Evolutionary conservation across 1,140 invertebrate species (phyloP).

Genomic region (Akabosia matsudoensis): DNA sequence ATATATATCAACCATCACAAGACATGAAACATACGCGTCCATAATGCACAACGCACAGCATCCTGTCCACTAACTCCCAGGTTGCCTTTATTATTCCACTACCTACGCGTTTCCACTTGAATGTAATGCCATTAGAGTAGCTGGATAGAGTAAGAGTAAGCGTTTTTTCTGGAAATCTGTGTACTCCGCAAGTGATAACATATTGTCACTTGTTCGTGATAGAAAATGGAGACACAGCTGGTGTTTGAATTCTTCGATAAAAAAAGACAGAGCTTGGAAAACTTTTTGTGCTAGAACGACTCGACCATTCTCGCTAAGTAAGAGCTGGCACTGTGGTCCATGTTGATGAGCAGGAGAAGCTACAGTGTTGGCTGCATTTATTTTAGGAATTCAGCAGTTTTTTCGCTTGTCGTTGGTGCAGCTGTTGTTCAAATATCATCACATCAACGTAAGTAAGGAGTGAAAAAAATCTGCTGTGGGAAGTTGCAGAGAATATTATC

Average conservation of each 20-base stretch:
- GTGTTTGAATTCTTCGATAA: no score
- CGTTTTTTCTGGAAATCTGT: neutral
- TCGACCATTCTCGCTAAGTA: no score
- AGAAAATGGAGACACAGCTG: neutral
- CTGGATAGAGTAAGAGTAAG: neutral
- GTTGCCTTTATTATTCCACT: no score
- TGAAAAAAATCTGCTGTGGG: neutral
- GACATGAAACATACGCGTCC: no score
- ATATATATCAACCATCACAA: no score
- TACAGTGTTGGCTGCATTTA: neutral
- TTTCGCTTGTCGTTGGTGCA: neutral
- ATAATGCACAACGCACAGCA: no score
- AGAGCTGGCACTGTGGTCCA: no score
- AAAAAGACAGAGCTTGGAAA: neutral
- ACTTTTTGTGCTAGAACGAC: no score
- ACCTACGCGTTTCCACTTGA: neutral
- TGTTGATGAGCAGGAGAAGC: no score
- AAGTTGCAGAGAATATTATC: neutral
- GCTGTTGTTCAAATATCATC: constrained; percentile 14
- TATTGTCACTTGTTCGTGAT: neutral
- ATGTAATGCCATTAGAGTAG: neutral
- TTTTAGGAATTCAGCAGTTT: constrained; percentile 12
- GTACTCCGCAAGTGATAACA: neutral
- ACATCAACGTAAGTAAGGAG: neutral
- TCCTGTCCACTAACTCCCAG: no score